phyloP scores from a whole-genome alignment of 2,888 invertebrate genomes.

The Strigamia crassipes region DNA sequence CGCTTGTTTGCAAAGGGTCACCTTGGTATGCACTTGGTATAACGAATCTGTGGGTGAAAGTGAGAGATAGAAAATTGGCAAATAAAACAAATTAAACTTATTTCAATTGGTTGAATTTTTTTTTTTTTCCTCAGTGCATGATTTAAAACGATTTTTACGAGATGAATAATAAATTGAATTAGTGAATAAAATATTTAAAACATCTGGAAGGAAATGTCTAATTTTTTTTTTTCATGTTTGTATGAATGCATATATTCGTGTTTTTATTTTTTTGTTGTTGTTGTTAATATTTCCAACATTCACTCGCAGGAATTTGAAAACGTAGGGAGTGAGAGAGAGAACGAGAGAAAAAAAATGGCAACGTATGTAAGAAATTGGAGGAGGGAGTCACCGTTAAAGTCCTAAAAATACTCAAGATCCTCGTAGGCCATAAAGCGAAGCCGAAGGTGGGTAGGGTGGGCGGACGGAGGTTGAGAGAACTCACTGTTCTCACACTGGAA shows the following conservation, averaged over 20 bases:
- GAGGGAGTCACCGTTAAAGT: constrained; percentile 15
- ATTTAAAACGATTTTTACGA: constrained; percentile 13
- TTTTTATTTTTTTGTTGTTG: background rate
- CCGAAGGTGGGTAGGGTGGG: constrained; percentile 7
- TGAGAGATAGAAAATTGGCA: constrained; percentile 2
- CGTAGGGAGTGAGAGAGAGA: background rate
- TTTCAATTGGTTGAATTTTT: background rate
- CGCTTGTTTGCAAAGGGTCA: constrained; percentile 16
- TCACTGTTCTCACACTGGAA: constrained; percentile 19
- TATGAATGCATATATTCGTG: background rate
- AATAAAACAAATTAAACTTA: constrained; percentile 10
- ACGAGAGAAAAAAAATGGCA: constrained; percentile 12
- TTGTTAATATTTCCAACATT: constrained; percentile 2
- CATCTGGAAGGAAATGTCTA: background rate
- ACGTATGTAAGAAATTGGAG: constrained; percentile 33
- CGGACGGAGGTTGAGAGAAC: constrained; percentile 11
- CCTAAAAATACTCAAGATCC: constrained; percentile 16
- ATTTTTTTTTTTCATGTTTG: background rate
- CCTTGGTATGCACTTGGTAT: constrained; percentile 21
- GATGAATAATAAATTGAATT: constrained; percentile 17
- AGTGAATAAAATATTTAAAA: background rate
- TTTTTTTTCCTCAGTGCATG: background rate
- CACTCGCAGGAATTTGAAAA: background rate
- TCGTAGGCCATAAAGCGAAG: constrained; percentile 21
- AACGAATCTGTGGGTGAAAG: constrained; percentile 21